Percentiles rank a stretch among this genome's conserved stretches.
Conservation (phyloP, 2,113 vertebrate species). For the Climacteris rufus region DNA sequence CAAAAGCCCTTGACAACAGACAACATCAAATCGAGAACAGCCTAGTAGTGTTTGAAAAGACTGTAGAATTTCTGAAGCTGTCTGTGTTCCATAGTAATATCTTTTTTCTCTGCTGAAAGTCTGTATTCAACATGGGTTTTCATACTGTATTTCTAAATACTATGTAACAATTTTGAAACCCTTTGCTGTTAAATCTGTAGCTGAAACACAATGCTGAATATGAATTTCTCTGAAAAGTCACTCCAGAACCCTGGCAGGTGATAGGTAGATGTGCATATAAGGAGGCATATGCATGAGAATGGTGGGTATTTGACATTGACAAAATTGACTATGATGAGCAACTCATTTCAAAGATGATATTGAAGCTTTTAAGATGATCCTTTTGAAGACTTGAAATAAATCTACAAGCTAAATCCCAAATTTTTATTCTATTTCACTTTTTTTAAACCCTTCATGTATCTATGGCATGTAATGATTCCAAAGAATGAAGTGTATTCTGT, state of each 20-base stretch:
- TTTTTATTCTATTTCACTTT: neutral
- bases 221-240: neutral
- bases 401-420: neutral
- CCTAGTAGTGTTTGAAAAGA: neutral
- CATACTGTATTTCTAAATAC: neutral
- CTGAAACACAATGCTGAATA: neutral
- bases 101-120: neutral
- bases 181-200: neutral
- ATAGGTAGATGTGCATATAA: neutral
- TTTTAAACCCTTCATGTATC: neutral
- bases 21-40: neutral
- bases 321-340: neutral
- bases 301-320: neutral
- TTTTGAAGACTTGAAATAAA: slow-evolving; percentile 32
- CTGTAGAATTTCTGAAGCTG: neutral
- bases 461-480: slow-evolving; percentile 6
- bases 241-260: neutral
- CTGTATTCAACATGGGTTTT: neutral
- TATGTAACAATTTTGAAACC: neutral
- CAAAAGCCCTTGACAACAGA: neutral
- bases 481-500: neutral
- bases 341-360: neutral
- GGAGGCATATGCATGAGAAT: neutral
- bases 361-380: neutral
- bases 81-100: neutral